These are phyloP conservation scores for Phenganax subtilis DNA, from an alignment of 92 coral and sea anemone genomes.

Conservation along the genomic window DNA sequence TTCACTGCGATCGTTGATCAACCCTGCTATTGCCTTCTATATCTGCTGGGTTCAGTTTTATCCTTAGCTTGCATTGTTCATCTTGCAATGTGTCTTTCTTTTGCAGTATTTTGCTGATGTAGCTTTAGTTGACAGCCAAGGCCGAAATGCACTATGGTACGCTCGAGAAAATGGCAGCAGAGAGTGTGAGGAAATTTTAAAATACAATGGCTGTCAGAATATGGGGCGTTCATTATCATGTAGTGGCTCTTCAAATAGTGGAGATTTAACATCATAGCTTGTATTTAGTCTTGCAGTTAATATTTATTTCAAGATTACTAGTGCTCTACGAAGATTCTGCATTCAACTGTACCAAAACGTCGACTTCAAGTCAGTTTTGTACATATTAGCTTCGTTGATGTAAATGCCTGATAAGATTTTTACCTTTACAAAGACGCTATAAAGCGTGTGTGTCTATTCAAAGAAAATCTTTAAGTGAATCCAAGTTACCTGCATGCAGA, in stretches of 20 bases:
- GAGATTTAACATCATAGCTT: slow-evolving; percentile 24
- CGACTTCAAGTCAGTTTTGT: too few species aligned
- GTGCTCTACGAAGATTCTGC: background rate
- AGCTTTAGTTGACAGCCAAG: slow-evolving; percentile 66
- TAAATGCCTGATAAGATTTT: too few species aligned
- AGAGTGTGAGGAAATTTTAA: slow-evolving; percentile 86
- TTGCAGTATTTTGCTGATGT: slow-evolving; percentile 93
- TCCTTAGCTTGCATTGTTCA: background rate
- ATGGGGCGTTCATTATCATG: slow-evolving; percentile 29
- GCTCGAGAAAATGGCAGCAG: slow-evolving; percentile 91
- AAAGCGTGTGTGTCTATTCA: too few species aligned
- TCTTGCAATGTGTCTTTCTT: background rate
- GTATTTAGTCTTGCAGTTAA: background rate
- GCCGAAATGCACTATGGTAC: slow-evolving; percentile 94
- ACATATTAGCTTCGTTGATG: too few species aligned
- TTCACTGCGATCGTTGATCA: too few species aligned
- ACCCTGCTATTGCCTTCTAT: too few species aligned
- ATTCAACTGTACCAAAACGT: too few species aligned
- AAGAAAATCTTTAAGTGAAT: too few species aligned
- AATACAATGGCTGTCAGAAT: slow-evolving; percentile 68
- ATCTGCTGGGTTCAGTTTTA: too few species aligned
- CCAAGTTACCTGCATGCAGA: too few species aligned
- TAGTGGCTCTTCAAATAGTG: slow-evolving; percentile 32
- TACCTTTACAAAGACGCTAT: too few species aligned
- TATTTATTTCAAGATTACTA: background rate